phyloP scores from a whole-genome alignment of 2,888 invertebrate genomes.

The Apamea epomidion region DNA sequence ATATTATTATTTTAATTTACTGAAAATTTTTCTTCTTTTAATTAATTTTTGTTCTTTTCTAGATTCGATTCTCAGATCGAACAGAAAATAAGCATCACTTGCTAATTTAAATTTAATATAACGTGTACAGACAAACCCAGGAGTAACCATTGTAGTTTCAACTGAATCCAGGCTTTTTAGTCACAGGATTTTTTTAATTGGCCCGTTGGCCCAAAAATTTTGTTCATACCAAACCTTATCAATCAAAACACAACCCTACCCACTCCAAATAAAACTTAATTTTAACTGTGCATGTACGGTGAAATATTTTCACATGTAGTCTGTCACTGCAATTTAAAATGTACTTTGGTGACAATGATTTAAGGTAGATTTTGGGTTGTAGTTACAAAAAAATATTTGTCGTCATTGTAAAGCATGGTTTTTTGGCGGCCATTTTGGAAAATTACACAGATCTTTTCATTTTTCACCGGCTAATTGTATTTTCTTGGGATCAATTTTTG shows the following conservation, averaged over 20 bases:
- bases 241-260: conserved; percentile 16
- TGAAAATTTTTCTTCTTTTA: too few species aligned
- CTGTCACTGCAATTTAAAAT: not conserved
- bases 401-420: conserved; percentile 16
- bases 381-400: conserved; percentile 15
- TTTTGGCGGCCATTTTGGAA: conserved; percentile 69
- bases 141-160: conserved; percentile 32
- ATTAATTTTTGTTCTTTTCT: not conserved
- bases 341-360: fast-evolving
- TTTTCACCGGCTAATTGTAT: conserved; percentile 62
- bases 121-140: conserved; percentile 14
- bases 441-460: conserved; percentile 64
- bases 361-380: conserved; percentile 19
- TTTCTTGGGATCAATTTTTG: conserved; percentile 63
- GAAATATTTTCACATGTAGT: conserved; percentile 21
- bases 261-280: fast-evolving
- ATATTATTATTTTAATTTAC: not conserved
- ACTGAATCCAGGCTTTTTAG: conserved; percentile 54
- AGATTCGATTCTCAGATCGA: too few species aligned
- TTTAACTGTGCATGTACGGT: not conserved
- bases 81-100: not conserved
- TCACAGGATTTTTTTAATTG: conserved; percentile 76
- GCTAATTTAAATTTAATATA: not conserved
- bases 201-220: conserved; percentile 39
- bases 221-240: conserved; percentile 32